Evolutionary conservation across 2,888 invertebrate genomes (phyloP).

Genomic region (Sarcophaga carnaria): DNA sequence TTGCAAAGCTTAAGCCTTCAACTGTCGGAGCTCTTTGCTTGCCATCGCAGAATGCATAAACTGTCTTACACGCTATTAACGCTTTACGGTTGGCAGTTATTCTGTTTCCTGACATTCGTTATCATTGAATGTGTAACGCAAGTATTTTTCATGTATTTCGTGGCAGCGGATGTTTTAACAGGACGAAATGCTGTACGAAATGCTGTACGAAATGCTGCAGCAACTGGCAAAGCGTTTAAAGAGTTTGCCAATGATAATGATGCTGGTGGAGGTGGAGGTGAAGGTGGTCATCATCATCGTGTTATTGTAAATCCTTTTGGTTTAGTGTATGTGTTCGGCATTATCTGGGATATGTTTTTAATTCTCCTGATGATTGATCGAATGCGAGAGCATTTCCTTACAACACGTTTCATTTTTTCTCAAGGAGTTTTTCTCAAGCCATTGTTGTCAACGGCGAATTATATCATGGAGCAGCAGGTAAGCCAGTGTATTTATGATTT

Average conservation of each 20-base stretch:
- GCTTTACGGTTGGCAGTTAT: constrained; percentile 72
- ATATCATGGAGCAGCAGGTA: constrained; percentile 43
- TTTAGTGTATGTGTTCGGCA: constrained; percentile 43
- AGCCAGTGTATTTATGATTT: constrained; percentile 14
- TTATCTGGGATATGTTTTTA: constrained; percentile 69
- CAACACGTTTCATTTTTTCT: constrained; percentile 44
- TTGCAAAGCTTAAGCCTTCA: constrained; percentile 70
- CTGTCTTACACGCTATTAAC: constrained; percentile 70
- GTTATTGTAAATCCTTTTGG: constrained; percentile 59
- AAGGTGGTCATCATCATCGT: not conserved
- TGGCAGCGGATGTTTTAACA: constrained; percentile 51
- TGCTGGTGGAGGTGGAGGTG: not conserved
- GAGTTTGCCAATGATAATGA: not conserved
- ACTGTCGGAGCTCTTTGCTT: constrained; percentile 71
- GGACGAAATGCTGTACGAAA: constrained; percentile 35
- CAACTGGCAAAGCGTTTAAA: not conserved
- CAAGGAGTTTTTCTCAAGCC: constrained; percentile 41
- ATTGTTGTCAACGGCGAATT: constrained; percentile 52
- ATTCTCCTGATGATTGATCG: constrained; percentile 64
- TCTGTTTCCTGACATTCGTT: constrained; percentile 73
- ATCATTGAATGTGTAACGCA: constrained; percentile 74
- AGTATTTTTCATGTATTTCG: constrained; percentile 75
- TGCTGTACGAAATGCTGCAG: not conserved
- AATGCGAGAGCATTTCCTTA: constrained; percentile 55
- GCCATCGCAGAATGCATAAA: constrained; percentile 69